phyloP scores from a whole-genome alignment of 2,888 invertebrate species.

The Nemurella pictetii region DNA sequence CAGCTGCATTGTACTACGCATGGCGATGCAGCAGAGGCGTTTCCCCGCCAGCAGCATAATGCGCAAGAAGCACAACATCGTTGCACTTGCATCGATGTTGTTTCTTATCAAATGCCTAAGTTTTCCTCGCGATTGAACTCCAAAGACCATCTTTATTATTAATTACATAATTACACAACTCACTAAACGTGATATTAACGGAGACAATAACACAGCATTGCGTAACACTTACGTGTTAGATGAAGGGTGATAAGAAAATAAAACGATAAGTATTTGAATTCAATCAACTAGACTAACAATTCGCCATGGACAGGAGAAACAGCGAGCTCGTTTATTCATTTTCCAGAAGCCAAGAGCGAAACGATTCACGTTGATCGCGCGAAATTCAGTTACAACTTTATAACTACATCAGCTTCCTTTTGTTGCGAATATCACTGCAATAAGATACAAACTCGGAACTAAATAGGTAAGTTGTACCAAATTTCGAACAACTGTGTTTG shows the following conservation, averaged over 20 bases:
- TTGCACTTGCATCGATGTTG: neutral
- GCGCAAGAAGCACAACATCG: too few relatives aligned
- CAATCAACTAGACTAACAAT: neutral
- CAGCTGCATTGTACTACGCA: too few relatives aligned
- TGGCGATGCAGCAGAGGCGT: too few relatives aligned
- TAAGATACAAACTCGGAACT: neutral
- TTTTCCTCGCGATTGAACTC: neutral
- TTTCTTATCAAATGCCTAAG: neutral
- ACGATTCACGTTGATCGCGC: neutral
- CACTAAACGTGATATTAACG: neutral
- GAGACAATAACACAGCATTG: neutral
- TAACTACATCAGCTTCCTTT: neutral
- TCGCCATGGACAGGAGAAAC: neutral
- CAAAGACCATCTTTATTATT: neutral
- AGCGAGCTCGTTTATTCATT: neutral
- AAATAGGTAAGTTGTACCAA: neutral
- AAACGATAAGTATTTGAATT: neutral
- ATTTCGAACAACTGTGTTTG: neutral
- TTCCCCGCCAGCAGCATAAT: too few relatives aligned
- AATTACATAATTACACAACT: neutral
- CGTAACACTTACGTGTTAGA: neutral
- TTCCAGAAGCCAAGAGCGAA: neutral
- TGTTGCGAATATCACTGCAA: neutral
- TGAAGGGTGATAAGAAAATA: neutral
- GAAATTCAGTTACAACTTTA: neutral